phyloP scores from a whole-genome alignment of 2,113 vertebrate species.

The Pyrgilauda ruficollis region DNA sequence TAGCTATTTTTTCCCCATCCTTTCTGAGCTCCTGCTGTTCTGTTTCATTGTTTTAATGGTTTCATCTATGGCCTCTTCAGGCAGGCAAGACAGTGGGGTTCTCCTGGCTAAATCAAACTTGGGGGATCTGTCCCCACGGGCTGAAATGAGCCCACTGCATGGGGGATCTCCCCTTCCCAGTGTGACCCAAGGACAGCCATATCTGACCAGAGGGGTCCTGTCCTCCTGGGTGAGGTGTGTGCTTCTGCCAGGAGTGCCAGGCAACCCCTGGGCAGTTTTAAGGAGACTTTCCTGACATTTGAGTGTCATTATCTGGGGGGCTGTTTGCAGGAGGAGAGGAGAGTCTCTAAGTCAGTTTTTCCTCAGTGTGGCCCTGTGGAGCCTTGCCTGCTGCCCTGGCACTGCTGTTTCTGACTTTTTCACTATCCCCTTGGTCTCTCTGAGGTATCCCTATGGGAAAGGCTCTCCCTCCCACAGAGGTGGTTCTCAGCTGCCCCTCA shows the following conservation, averaged over 20 bases:
- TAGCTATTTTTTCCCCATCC: fast-evolving
- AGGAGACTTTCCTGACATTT: not conserved
- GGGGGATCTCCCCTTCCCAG: not conserved
- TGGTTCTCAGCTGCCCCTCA: not conserved
- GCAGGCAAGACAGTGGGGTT: not conserved
- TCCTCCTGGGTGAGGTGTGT: no score
- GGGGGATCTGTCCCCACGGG: not conserved
- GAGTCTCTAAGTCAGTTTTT: not conserved
- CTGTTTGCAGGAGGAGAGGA: not conserved
- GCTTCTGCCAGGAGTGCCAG: not conserved
- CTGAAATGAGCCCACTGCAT: not conserved
- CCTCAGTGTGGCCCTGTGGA: not conserved
- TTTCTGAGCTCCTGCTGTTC: not conserved
- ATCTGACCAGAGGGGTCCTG: not conserved
- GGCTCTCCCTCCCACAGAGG: not conserved
- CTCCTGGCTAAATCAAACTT: not conserved
- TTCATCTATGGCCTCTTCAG: not conserved
- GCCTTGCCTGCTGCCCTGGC: not conserved
- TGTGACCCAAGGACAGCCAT: not conserved
- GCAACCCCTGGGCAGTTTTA: not conserved
- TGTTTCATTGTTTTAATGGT: not conserved
- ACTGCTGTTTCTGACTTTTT: not conserved
- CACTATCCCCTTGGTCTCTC: not conserved
- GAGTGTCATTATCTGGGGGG: not conserved
- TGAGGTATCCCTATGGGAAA: not conserved